Conservation (phyloP, 2,888 invertebrate species). For the Synanthedon vespiformis region DNA sequence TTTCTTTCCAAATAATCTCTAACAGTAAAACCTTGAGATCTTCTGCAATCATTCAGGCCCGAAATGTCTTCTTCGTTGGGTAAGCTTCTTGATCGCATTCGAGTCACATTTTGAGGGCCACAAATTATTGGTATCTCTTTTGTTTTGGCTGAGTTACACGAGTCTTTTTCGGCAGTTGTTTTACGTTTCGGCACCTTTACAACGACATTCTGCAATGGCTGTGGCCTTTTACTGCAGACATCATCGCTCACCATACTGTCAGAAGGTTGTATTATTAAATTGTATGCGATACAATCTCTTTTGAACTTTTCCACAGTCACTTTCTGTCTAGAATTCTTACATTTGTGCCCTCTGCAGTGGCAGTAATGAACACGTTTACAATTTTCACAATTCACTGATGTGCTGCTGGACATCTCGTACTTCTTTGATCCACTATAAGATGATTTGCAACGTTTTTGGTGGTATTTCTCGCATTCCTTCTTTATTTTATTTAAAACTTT, state of each 20-base stretch:
- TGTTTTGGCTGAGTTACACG: constrained; percentile 33
- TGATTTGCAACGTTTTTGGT: constrained; percentile 42
- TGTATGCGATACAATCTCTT: constrained; percentile 55
- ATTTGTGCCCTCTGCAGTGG: constrained; percentile 38
- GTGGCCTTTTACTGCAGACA: constrained; percentile 17
- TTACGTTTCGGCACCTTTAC: constrained; percentile 48
- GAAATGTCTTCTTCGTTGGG: constrained; percentile 46
- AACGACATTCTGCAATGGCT: constrained; percentile 42
- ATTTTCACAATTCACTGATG: constrained; percentile 44
- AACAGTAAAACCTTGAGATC: constrained; percentile 48
- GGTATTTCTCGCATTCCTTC: constrained; percentile 55
- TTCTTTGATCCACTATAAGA: constrained; percentile 21
- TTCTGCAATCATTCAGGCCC: constrained; percentile 37
- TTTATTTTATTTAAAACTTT: constrained; percentile 51
- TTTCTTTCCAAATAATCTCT: constrained; percentile 79
- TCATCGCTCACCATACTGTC: constrained; percentile 53
- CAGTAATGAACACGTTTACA: constrained; percentile 44
- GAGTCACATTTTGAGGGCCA: constrained; percentile 18
- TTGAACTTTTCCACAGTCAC: constrained; percentile 28
- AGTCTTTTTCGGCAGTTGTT: constrained; percentile 22
- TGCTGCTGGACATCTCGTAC: constrained; percentile 46
- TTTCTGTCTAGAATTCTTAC: constrained; percentile 34
- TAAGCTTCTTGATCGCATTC: constrained; percentile 30
- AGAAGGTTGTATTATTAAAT: constrained; percentile 56
- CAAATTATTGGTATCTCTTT: constrained; percentile 21